Evolutionary conservation across 2,888 invertebrate species (phyloP), one percentile per base, ranked within the genome.

Genomic region (Physocephala rufipes): DNA sequence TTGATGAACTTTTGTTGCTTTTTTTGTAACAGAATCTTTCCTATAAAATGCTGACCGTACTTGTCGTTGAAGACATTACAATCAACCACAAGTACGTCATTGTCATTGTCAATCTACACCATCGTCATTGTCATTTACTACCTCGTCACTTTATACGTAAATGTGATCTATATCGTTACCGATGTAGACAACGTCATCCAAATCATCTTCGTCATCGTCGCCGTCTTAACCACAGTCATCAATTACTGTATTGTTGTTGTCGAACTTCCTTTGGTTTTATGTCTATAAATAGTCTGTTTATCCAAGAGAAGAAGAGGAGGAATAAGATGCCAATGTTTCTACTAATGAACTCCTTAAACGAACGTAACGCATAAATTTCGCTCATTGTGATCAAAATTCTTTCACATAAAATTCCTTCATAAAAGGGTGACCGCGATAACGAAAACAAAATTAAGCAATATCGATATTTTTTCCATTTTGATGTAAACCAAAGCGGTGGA

Each of bases 1-100:
- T 78, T 82, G 82, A 82, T 82, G 82, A 82, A 83, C 79, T 80
- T 80, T 82, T 80, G 77, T 74, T 79, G 76, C 82, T 84, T 79
- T 83, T 80, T 82, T 82, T 79, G 83, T 9, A n/a, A 16, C 47
- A 65, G 26, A 21, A 47, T 81, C 36, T 76, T 67, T n/a, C n/a
- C 73, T 63, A 51, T 65, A 28, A 51, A 3, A 61, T 28, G 59
- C 45, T 26, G 47, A 28, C 61, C 30, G 30, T 61, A 28, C 47
- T 51, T n/a, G 43, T 30, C 43, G 21, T 19, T 36, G 30, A 19
- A 45, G 43, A n/a, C 51, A 51, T 36, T n/a, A 45, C 24, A 43
- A 53, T 26, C 16, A 61, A 30, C 64, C 70, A 68, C 66, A 71
- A 73, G 59, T 68, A 66, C 53, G 71, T 68, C 63, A 55, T 53